Conservation (phyloP, 1,140 invertebrate genomes). For the Zelostemma sp. region DNA sequence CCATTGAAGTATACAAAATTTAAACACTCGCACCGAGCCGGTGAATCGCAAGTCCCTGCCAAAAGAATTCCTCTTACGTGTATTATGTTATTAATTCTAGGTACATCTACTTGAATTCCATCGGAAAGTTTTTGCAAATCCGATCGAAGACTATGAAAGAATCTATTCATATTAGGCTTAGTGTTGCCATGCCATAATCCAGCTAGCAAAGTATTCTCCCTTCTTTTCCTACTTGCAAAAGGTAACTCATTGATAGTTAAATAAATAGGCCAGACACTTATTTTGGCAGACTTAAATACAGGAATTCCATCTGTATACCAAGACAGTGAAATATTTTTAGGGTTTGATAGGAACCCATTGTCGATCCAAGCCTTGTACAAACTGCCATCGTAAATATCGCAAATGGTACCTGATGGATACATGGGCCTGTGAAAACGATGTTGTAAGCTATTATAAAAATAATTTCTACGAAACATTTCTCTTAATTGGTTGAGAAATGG, state of each 20-base stretch:
- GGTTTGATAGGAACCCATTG: constrained; percentile 37
- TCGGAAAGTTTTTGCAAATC: constrained; percentile 19
- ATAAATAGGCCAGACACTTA: constrained; percentile 56
- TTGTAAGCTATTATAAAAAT: constrained; percentile 22
- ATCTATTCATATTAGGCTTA: constrained; percentile 22
- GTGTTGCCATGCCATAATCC: constrained; percentile 33
- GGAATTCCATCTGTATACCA: constrained; percentile 56
- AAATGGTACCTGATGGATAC: constrained; percentile 4
- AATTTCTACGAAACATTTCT: constrained; percentile 21
- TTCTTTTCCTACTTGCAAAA: constrained; percentile 39
- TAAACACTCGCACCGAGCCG: constrained; percentile 20
- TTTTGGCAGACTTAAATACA: too few relatives aligned
- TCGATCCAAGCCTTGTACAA: constrained; percentile 18
- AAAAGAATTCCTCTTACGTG: constrained; percentile 9
- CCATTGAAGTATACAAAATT: constrained; percentile 29
- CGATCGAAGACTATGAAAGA: constrained; percentile 17
- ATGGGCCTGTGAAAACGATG: constrained; percentile 9
- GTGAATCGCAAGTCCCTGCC: constrained; percentile 3
- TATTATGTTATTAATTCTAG: constrained; percentile 11
- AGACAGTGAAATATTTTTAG: constrained; percentile 41
- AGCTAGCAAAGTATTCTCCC: constrained; percentile 42
- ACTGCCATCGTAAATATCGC: constrained; percentile 16
- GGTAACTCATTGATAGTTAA: constrained; percentile 54
- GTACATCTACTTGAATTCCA: constrained; percentile 15
- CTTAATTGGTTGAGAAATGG: constrained; percentile 19